These are phyloP conservation scores for Serranus cabrilla DNA, from an alignment of 2,797 vertebrate species.

Conservation along the genomic window DNA sequence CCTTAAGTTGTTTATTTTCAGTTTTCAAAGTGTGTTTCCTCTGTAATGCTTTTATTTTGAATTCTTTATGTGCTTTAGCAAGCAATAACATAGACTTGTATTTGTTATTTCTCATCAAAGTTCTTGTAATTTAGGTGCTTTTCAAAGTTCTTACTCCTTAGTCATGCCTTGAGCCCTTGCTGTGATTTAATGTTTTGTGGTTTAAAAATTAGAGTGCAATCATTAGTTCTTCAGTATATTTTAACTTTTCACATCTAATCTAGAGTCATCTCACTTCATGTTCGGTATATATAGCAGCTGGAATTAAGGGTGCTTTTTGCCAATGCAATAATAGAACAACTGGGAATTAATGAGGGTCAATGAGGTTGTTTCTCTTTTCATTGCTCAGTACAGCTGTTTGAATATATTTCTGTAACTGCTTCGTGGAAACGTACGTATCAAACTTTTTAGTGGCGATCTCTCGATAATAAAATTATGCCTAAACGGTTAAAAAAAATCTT, in stretches of 20 bases:
- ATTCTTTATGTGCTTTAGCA: neutral
- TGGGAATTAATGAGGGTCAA: conserved; percentile 26
- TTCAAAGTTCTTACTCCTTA: neutral
- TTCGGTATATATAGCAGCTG: neutral
- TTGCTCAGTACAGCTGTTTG: neutral
- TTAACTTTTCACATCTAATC: conserved; percentile 3
- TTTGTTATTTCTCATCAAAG: neutral
- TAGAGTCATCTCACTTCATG: neutral
- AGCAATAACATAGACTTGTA: too few relatives aligned
- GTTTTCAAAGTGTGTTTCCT: neutral
- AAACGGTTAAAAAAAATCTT: conserved; percentile 2
- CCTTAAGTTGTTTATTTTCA: neutral
- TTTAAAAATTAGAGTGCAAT: neutral
- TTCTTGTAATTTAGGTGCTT: neutral
- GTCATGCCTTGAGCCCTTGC: neutral
- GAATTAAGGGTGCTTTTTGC: conserved; percentile 14
- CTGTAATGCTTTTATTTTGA: neutral
- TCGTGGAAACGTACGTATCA: neutral
- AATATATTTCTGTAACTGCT: conserved; percentile 14
- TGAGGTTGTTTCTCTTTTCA: conserved; percentile 11
- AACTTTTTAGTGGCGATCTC: conserved; percentile 13
- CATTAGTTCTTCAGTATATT: neutral
- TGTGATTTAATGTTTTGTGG: conserved; percentile 1
- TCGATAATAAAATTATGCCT: neutral
- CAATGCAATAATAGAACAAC: conserved; percentile 24